Percentiles rank a stretch among this genome's conserved stretches.
phyloP scores from a whole-genome alignment of 2,113 vertebrate species.

The Oreochromis tanganicae region DNA sequence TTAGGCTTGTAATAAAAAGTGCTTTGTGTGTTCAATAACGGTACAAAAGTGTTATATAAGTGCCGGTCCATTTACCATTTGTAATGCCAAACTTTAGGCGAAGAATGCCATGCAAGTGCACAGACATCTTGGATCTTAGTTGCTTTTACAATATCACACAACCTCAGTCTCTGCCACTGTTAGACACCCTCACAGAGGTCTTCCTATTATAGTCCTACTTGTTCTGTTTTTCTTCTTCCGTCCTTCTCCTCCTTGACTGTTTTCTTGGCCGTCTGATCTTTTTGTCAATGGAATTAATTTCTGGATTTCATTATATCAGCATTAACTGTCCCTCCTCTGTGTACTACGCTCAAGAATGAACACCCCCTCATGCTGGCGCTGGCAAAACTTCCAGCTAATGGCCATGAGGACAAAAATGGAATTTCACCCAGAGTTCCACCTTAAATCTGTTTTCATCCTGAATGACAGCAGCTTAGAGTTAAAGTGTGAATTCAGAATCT shows the following conservation, averaged over 20 bases:
- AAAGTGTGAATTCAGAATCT: neutral
- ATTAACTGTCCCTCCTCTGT: neutral
- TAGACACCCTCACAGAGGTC: neutral
- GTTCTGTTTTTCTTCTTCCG: neutral
- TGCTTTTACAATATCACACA: neutral
- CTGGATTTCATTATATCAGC: neutral
- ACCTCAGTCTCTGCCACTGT: neutral
- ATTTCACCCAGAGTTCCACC: neutral
- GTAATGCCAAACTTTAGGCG: rapidly evolving
- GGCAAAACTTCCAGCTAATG: rapidly evolving
- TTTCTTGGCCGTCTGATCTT: neutral
- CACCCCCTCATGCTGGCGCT: neutral
- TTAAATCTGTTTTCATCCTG: neutral
- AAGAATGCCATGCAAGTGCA: neutral
- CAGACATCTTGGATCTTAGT: neutral
- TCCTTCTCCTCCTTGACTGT: neutral
- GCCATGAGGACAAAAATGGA: rapidly evolving
- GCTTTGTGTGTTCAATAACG: neutral
- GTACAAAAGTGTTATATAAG: neutral
- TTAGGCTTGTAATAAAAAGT: rapidly evolving
- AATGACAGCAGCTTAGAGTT: neutral
- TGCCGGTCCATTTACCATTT: neutral
- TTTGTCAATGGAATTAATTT: rapidly evolving
- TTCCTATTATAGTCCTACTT: neutral
- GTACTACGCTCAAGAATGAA: neutral